Evolutionary conservation across 2,797 vertebrate genomes (phyloP), one percentile per base, ranked within the genome.

Genomic region (Psittacula derbiana): DNA sequence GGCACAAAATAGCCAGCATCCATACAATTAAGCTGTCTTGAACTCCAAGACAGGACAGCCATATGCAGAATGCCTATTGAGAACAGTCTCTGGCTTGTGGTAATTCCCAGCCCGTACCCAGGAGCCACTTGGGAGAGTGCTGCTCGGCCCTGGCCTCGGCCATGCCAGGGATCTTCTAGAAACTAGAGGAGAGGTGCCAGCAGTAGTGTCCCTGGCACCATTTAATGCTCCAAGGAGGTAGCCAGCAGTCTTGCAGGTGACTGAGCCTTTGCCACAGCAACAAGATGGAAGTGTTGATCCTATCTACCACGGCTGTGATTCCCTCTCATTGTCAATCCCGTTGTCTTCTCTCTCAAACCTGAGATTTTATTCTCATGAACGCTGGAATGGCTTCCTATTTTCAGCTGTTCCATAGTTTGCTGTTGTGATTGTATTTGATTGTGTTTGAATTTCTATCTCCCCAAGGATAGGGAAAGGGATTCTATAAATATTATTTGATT

Each of bases 401-500:
- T 88, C 86, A 88, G 41, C 21, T n/a, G 66, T 90, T 94, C 72
- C 90, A 90, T 55, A 90, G 70, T 94, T 91, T 82, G 78, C 80
- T 86, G 47, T 90, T 94, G 80, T 94, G 82, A 80, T 76, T 84
- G 66, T 86, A 55, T 92, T 88, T 91, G 69, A 62, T 72, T 86
- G 80, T 92, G 67, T 80, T 94, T 90, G 88, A 80, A 84, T 81
- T 64, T 79, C 50, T 90, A 4, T 84, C 91, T 95, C 91, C 31
- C 90, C 31, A 57, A 67, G 57, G 74, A 73, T 58, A 31, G 30
- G 64, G 66, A 90, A 74, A 71, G 52, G 38, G 78, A 67, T 84
- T 90, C 67, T 87, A 61, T 92, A 92, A 96, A 95, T 93, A 92
- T 92, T 88, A 53, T 80, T 96, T 86, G 25, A 72, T 94, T 86